Evolutionary conservation across 2,888 invertebrate species (phyloP).

Genomic region (Diadegma fenestrale): DNA sequence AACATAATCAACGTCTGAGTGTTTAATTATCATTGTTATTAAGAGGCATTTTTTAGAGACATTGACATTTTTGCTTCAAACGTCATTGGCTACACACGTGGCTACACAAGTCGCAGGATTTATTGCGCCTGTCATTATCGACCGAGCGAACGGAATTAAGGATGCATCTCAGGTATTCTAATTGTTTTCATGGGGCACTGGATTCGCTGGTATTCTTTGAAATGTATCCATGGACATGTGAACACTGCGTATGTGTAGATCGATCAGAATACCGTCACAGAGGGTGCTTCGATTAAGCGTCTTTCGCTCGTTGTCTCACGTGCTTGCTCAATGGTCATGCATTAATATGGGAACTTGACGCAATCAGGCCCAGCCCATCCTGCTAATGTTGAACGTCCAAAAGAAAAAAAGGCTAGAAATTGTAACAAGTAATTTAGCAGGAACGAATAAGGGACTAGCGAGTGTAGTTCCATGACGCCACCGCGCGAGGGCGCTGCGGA

Average conservation of each 20-base stretch:
- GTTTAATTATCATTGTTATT: background rate
- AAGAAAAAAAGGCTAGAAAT: background rate
- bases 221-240: background rate
- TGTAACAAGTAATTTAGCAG: conserved; percentile 71
- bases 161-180: conserved; percentile 68
- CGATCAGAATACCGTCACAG: conserved; percentile 76
- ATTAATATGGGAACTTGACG: conserved; percentile 73
- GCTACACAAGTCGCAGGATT: background rate
- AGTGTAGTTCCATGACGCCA: conserved; percentile 57
- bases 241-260: background rate
- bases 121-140: conserved; percentile 18
- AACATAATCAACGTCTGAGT: background rate
- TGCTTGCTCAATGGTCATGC: conserved; percentile 34
- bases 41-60: background rate
- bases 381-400: conserved; percentile 68
- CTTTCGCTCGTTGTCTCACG: conserved; percentile 45
- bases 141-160: conserved; percentile 56
- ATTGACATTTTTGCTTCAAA: background rate
- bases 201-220: conserved; percentile 60
- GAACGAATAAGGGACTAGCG: conserved; percentile 66
- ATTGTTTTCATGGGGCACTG: conserved; percentile 70
- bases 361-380: conserved; percentile 74
- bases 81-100: background rate
- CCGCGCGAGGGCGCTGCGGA: conserved; percentile 38
- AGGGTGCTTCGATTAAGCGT: conserved; percentile 76